These are phyloP conservation scores for Drosophila orena DNA, from an alignment of 1,140 invertebrate genomes.

Conservation along the genomic window DNA sequence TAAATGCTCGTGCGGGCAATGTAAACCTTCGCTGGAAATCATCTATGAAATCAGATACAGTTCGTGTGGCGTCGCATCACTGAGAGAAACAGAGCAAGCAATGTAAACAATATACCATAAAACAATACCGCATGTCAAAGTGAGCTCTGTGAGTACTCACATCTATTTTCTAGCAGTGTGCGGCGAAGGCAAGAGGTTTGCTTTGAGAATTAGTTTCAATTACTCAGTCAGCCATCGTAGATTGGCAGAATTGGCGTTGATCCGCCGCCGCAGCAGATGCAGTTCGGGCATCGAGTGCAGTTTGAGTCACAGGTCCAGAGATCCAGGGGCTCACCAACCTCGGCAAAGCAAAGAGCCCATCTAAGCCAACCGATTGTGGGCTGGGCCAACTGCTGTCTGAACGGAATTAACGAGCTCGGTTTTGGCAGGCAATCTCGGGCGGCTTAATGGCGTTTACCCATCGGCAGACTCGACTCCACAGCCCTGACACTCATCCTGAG, in stretches of 20 bases:
- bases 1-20: conserved; percentile 20
- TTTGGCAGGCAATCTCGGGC: conserved; percentile 24
- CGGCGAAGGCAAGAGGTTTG: conserved; percentile 41
- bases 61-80: neutral
- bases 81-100: neutral
- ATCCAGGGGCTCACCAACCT: neutral
- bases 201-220: conserved; percentile 80
- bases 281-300: conserved; percentile 14
- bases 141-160: too few relatives aligned
- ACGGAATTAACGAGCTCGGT: conserved; percentile 33
- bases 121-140: too few relatives aligned
- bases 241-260: conserved; percentile 57
- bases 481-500: conserved; percentile 26
- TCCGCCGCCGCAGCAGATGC: conserved; percentile 20
- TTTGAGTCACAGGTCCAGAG: conserved; percentile 12
- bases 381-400: conserved; percentile 20
- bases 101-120: too few relatives aligned
- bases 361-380: conserved; percentile 17
- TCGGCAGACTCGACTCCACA: conserved; percentile 7
- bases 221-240: conserved; percentile 46
- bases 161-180: conserved; percentile 4
- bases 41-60: conserved; percentile 27
- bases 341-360: neutral
- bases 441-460: conserved; percentile 40
- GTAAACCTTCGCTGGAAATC: conserved; percentile 21